Evolutionary conservation across 2,113 vertebrate species (phyloP).

Genomic region (Perca fluviatilis): DNA sequence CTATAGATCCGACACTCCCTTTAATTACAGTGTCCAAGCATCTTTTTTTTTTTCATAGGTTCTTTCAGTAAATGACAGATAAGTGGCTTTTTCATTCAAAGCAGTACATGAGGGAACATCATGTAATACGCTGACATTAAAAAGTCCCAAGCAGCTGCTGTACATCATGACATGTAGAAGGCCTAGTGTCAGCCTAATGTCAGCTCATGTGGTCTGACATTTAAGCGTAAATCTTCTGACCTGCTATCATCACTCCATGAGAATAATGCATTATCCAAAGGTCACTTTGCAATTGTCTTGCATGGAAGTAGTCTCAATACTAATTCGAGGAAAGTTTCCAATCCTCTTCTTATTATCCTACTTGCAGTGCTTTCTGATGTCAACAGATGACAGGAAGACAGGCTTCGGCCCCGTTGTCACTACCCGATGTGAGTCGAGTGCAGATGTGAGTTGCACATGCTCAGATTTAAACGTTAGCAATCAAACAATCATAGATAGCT

Average conservation of each 20-base stretch:
- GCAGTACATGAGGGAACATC: not conserved
- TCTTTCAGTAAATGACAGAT: not conserved
- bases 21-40: not conserved
- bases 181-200: too few relatives aligned
- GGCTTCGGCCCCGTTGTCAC: too few relatives aligned
- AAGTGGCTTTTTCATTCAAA: not conserved
- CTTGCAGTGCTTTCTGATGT: not conserved
- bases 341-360: not conserved
- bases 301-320: not conserved
- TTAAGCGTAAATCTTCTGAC: not conserved
- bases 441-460: too few relatives aligned
- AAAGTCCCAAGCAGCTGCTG: not conserved
- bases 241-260: not conserved
- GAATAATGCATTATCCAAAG: not conserved
- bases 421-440: too few relatives aligned
- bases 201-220: not conserved
- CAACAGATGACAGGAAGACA: not conserved
- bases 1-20: not conserved
- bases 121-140: not conserved
- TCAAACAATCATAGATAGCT: too few relatives aligned
- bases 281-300: too few relatives aligned
- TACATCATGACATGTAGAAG: not conserved
- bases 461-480: too few relatives aligned
- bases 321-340: not conserved
- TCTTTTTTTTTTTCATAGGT: not conserved